Evolutionary conservation across 2,113 vertebrate species (phyloP).

Genomic region (Chaetodon trifascialis): DNA sequence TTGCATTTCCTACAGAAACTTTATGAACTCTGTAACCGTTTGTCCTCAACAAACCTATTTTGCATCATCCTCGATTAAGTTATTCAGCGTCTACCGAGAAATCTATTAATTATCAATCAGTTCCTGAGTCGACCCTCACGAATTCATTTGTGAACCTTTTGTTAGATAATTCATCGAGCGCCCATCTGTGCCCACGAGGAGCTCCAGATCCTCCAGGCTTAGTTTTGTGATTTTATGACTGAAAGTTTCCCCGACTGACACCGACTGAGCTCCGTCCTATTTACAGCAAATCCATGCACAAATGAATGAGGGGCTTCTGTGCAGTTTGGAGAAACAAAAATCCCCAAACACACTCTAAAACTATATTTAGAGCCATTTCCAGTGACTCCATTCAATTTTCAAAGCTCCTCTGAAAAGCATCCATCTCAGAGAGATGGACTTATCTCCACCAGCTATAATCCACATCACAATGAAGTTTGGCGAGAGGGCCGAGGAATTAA

Average conservation of each 20-base stretch:
- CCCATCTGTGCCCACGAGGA: neutral
- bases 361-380: constrained; percentile 2
- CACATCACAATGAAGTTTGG: constrained; percentile 13
- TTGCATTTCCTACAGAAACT: neutral
- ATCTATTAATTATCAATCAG: neutral
- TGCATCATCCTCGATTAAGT: neutral
- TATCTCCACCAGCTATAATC: constrained; percentile 13
- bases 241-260: neutral
- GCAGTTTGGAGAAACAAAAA: neutral
- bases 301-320: neutral
- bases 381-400: constrained; percentile 4
- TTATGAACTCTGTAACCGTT: neutral
- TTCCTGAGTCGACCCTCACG: neutral
- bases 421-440: neutral
- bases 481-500: neutral
- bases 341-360: neutral
- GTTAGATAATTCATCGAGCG: neutral
- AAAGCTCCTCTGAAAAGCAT: constrained; percentile 12
- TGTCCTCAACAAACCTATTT: neutral
- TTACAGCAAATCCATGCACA: neutral
- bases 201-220: neutral
- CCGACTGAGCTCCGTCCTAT: neutral
- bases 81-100: neutral
- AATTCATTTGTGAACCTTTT: neutral
- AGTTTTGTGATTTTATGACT: neutral